phyloP scores from a whole-genome alignment of 2,113 vertebrate genomes.

The Nothoprocta pentlandii region DNA sequence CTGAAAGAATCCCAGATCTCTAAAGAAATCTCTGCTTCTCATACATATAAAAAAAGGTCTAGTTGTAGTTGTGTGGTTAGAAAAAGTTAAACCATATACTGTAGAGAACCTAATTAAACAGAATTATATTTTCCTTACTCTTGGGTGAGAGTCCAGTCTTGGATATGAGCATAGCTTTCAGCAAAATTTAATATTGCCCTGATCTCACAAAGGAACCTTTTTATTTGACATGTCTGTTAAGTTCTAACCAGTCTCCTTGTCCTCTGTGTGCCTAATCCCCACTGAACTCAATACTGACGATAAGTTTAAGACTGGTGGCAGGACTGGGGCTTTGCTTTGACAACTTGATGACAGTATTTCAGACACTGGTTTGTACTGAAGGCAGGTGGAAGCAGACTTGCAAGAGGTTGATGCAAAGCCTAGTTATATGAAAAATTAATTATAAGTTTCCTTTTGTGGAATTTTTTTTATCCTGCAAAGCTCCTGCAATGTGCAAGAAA shows the following conservation, averaged over 20 bases:
- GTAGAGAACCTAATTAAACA: neutral
- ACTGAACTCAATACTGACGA: neutral
- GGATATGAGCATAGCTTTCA: constrained; percentile 32
- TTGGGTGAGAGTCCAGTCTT: neutral
- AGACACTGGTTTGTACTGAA: neutral
- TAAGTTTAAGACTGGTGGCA: neutral
- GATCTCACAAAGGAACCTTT: constrained; percentile 8
- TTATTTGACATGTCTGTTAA: constrained; percentile 28
- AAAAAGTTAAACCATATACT: neutral
- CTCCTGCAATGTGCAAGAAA: neutral
- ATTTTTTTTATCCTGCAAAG: neutral
- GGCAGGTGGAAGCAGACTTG: neutral
- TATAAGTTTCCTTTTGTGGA: neutral
- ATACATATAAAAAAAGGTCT: neutral
- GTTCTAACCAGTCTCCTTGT: constrained; percentile 8
- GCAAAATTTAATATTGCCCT: constrained; percentile 27
- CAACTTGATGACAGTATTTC: constrained; percentile 18
- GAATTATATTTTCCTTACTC: neutral
- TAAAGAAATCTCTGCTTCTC: neutral
- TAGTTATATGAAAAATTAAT: neutral
- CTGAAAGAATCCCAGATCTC: constrained; percentile 35
- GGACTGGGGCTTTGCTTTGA: neutral
- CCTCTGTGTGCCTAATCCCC: neutral
- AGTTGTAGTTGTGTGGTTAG: neutral
- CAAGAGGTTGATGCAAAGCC: neutral